Evolutionary conservation across 2,888 invertebrate species (phyloP), one percentile per base, ranked within the genome.

Genomic region (Acronicta aceris): DNA sequence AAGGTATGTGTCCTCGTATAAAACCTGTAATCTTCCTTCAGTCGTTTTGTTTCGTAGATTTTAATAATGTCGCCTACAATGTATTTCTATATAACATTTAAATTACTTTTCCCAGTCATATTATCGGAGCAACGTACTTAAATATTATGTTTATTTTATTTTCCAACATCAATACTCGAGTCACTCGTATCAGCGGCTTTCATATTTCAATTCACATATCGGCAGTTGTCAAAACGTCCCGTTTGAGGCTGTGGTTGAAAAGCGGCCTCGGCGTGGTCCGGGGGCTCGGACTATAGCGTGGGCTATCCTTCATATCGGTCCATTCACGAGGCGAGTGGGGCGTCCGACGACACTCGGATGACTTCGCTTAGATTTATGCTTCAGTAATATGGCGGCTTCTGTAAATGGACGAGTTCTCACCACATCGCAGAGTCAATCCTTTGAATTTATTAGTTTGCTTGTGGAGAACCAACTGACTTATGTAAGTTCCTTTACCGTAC

Each of bases 131-230:
- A 71, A 73, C 62, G 71, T 68, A 69, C 65, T 71, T 57, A 65
- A 63, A 65, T 57, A 58, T 70, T 48, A 70, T 59, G 59, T 55
- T 65, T 74, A 71, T 78, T 78, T 81, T 79, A 77, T 80, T 76
- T 81, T 71, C 74, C 67, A 59, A 78, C 71, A 76, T 81, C 78
- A 76, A 82, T 83, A 78, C 73, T 65, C 70, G 62, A 81, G 82
- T 86, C 85, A 84, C 59, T 77, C 75, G 77, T 81, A 81, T 83
- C 84, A 82, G 80, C 71, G 78, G 82, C 81, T 85, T 87, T 88
- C 89, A 94, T 93, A 94, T 90, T 90, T 93, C 92, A 93, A 90
- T 90, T 89, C 86, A 83, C 79, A 86, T 90, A 92, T 91, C 89
- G 86, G 83, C 71, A 84, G 88, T 89, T 93, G 94, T 94, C 93